These are phyloP conservation scores for Elegia similella DNA, from an alignment of 2,888 invertebrate genomes.

Conservation along the genomic window DNA sequence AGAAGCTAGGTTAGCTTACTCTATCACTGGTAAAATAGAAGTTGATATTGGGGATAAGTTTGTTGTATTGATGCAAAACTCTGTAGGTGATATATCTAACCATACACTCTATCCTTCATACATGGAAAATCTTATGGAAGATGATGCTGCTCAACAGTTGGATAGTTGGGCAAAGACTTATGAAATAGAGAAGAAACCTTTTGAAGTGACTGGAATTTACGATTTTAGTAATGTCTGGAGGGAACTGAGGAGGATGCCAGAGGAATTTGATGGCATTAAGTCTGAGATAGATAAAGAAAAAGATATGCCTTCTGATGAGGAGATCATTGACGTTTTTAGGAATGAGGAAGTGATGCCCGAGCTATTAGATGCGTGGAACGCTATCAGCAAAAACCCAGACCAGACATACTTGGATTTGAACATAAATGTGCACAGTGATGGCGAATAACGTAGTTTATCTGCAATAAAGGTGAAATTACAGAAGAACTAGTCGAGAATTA, in stretches of 20 bases:
- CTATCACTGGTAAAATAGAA: slow-evolving; percentile 53
- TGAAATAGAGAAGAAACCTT: slow-evolving; percentile 37
- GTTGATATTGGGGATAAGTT: slow-evolving; percentile 53
- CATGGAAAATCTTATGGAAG: slow-evolving; percentile 51
- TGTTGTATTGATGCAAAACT: slow-evolving; percentile 58
- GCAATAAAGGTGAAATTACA: too few species aligned
- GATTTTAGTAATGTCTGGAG: slow-evolving; percentile 55
- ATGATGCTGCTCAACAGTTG: slow-evolving; percentile 50
- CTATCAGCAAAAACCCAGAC: slow-evolving; percentile 27
- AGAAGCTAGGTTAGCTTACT: slow-evolving; percentile 49
- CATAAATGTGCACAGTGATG: slow-evolving; percentile 20
- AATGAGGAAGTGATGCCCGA: slow-evolving; percentile 57
- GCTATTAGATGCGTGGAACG: slow-evolving; percentile 58
- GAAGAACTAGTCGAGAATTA: too few species aligned
- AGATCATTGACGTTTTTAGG: slow-evolving; percentile 52
- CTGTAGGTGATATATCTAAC: slow-evolving; percentile 65
- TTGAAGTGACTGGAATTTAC: slow-evolving; percentile 49
- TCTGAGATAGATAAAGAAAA: slow-evolving; percentile 36
- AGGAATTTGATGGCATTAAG: slow-evolving; percentile 25
- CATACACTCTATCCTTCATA: slow-evolving; percentile 57
- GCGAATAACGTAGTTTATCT: not conserved
- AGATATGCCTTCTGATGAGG: slow-evolving; percentile 20
- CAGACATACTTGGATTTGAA: slow-evolving; percentile 23
- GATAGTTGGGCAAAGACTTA: slow-evolving; percentile 57
- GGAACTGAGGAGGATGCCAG: slow-evolving; percentile 49